These are phyloP conservation scores for Elanus axillaris DNA, from an alignment of 2,113 vertebrate species.

Conservation along the genomic window DNA sequence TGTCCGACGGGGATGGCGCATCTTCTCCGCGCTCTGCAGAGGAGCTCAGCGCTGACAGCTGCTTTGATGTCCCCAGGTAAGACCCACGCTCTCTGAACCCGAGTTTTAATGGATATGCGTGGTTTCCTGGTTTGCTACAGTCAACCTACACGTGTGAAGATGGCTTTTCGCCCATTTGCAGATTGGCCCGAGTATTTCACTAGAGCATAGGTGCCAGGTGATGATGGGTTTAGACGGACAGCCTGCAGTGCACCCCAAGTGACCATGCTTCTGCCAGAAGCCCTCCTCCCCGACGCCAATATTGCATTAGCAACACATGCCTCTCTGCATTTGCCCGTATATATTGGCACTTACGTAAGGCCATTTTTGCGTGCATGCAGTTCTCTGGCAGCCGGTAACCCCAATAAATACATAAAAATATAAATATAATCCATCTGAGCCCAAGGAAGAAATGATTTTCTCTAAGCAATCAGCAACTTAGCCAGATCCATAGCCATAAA, in stretches of 20 bases:
- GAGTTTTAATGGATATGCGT: slow-evolving; percentile 42
- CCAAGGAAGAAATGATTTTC: not conserved
- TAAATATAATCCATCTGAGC: not conserved
- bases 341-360: not conserved
- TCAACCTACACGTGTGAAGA: slow-evolving; percentile 54
- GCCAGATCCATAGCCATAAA: not conserved
- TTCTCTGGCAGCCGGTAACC: not conserved
- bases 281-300: not conserved
- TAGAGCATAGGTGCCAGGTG: slow-evolving; percentile 53
- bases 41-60: slow-evolving; percentile 8
- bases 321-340: slow-evolving; percentile 19
- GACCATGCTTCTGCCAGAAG: slow-evolving; percentile 40
- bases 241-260: slow-evolving; percentile 13
- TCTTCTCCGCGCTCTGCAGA: not conserved
- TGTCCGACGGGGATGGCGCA: not conserved
- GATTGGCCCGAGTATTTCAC: slow-evolving; percentile 56
- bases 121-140: slow-evolving; percentile 39
- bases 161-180: slow-evolving; percentile 52
- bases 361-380: not conserved
- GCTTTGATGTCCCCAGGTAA: slow-evolving; percentile 29
- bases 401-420: not conserved
- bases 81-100: not conserved
- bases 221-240: slow-evolving; percentile 61
- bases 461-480: not conserved
- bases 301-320: not conserved